Conservation (phyloP, 1,140 invertebrate species). For the Thaumetopoea pityocampa region DNA sequence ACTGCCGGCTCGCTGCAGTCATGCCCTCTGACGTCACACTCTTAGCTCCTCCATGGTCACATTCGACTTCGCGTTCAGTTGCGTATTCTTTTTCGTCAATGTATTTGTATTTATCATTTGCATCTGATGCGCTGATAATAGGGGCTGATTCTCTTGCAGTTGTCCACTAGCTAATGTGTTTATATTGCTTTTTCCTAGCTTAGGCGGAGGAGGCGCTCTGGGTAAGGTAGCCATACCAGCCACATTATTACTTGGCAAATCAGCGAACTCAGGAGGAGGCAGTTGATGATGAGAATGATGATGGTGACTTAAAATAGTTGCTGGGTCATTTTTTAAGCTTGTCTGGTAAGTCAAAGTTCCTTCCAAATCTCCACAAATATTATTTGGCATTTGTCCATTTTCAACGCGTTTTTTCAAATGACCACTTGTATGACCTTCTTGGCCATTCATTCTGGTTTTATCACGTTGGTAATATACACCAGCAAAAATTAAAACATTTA, state of each 20-base stretch:
- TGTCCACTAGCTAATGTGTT: slow-evolving; percentile 78
- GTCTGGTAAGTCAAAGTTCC: slow-evolving; percentile 80
- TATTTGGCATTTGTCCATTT: slow-evolving; percentile 90
- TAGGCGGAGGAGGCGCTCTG: slow-evolving; percentile 84
- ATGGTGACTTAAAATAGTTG: slow-evolving; percentile 81
- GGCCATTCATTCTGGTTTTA: slow-evolving; percentile 83
- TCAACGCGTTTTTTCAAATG: slow-evolving; percentile 85
- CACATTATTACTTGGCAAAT: slow-evolving; percentile 82
- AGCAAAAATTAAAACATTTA: slow-evolving; percentile 95
- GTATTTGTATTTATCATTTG: slow-evolving; percentile 82
- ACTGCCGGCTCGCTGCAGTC: slow-evolving; percentile 74
- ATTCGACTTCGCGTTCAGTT: slow-evolving; percentile 78
- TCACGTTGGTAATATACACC: slow-evolving; percentile 96
- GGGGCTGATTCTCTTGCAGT: slow-evolving; percentile 79
- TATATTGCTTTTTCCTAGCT: slow-evolving; percentile 79
- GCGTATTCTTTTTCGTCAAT: slow-evolving; percentile 81
- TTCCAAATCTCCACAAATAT: slow-evolving; percentile 87
- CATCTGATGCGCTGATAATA: slow-evolving; percentile 79
- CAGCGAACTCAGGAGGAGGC: slow-evolving; percentile 86
- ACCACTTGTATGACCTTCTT: slow-evolving; percentile 71
- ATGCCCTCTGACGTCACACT: slow-evolving; percentile 84
- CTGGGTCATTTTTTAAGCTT: slow-evolving; percentile 79
- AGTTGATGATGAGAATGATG: slow-evolving; percentile 85
- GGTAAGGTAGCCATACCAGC: slow-evolving; percentile 77
- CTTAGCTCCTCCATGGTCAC: slow-evolving; percentile 86